Conservation (phyloP, 2,888 invertebrate genomes). For the Falcaria lacertinaria region DNA sequence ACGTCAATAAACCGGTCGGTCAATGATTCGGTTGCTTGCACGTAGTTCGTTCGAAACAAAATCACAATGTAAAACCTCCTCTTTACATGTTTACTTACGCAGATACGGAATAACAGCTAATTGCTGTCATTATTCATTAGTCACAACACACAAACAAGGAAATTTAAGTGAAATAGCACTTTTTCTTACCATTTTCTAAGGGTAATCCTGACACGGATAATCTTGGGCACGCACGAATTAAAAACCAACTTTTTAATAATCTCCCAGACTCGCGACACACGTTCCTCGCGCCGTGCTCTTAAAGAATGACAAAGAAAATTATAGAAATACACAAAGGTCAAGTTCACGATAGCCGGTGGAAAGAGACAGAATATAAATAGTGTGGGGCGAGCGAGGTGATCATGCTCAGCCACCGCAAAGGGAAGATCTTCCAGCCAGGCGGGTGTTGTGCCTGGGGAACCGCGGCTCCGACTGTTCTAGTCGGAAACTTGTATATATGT, state of each 20-base stretch:
- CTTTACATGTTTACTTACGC: neutral
- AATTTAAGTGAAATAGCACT: too few relatives aligned
- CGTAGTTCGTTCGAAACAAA: too few relatives aligned
- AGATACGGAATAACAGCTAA: neutral
- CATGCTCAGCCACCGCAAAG: too few relatives aligned
- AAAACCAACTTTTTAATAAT: conserved; percentile 34
- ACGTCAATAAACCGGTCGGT: neutral
- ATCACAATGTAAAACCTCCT: too few relatives aligned
- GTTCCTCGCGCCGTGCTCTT: conserved; percentile 31
- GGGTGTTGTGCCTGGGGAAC: too few relatives aligned
- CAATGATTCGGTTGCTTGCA: too few relatives aligned
- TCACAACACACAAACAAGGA: neutral
- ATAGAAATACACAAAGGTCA: conserved; percentile 55
- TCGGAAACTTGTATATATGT: too few relatives aligned
- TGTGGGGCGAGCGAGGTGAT: too few relatives aligned
- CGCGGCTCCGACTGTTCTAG: too few relatives aligned
- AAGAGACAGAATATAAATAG: conserved; percentile 22
- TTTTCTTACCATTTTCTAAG: neutral
- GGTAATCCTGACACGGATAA: too few relatives aligned
- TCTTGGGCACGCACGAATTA: too few relatives aligned
- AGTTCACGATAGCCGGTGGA: conserved; percentile 55
- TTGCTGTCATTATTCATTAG: neutral
- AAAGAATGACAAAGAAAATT: conserved; percentile 51
- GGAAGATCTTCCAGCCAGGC: too few relatives aligned
- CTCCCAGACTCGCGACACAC: conserved; percentile 33